Evolutionary conservation across 1,140 invertebrate species (phyloP).

Genomic region (Philotrypesis tridentata): DNA sequence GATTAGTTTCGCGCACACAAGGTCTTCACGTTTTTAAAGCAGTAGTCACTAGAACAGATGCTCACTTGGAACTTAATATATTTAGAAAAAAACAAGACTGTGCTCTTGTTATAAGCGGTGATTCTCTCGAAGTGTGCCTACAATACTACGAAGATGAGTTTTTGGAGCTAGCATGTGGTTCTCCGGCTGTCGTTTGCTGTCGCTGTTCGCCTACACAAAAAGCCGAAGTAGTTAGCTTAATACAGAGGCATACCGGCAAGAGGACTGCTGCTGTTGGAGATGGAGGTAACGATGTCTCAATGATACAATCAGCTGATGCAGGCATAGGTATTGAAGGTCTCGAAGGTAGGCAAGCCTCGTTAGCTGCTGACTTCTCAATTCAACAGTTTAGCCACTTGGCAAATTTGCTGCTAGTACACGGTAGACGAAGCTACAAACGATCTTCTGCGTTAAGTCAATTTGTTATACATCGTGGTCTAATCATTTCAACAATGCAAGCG

Average conservation of each 20-base stretch:
- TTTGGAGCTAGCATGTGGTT: conserved; percentile 93
- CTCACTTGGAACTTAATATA: conserved; percentile 93
- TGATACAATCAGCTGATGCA: conserved; percentile 97
- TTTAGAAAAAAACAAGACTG: conserved; percentile 91
- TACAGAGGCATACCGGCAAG: conserved; percentile 91
- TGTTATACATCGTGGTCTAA: conserved; percentile 98
- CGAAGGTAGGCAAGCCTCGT: conserved; percentile 95
- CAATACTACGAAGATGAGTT: conserved; percentile 97
- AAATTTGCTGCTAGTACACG: conserved; percentile 94
- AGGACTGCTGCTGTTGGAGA: conserved; percentile 88
- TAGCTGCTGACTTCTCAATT: conserved; percentile 99
- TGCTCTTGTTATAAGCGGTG: conserved; percentile 93
- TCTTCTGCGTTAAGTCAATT: conserved; percentile 98
- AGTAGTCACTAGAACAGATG: conserved; percentile 87
- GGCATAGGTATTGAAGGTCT: conserved; percentile 96
- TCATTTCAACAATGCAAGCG: conserved; percentile 99
- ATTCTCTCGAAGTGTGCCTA: conserved; percentile 94
- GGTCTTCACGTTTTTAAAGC: conserved; percentile 84
- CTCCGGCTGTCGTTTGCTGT: conserved; percentile 96
- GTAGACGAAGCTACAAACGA: conserved; percentile 95
- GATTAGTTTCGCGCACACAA: conserved; percentile 86
- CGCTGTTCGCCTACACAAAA: conserved; percentile 99
- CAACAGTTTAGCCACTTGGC: conserved; percentile 92
- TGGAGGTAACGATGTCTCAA: conserved; percentile 92
- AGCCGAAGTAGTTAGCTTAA: conserved; percentile 93